phyloP scores from a whole-genome alignment of 2,797 vertebrate species.

The Vireo griseus region DNA sequence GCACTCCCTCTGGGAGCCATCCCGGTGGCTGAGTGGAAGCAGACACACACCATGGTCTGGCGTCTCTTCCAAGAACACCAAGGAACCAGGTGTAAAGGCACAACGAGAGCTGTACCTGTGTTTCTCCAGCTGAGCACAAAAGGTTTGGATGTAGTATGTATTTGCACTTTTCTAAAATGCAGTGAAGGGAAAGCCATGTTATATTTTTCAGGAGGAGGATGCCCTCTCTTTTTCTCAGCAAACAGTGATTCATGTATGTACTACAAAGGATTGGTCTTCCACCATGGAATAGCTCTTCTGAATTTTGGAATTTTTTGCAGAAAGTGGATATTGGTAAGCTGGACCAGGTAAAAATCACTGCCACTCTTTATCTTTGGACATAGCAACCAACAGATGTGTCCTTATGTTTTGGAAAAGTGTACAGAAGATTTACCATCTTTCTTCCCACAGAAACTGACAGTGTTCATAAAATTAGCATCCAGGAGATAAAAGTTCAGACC shows the following conservation, averaged over 20 bases:
- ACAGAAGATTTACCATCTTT: slow-evolving; percentile 3
- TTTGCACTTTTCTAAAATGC: background rate
- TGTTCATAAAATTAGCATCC: slow-evolving; percentile 38
- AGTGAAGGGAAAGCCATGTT: background rate
- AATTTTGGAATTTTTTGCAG: background rate
- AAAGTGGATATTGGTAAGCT: background rate
- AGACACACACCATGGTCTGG: background rate
- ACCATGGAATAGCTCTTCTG: background rate
- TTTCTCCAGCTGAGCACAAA: background rate
- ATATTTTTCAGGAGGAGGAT: background rate
- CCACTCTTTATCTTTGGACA: background rate
- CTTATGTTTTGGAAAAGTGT: background rate
- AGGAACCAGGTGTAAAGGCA: background rate
- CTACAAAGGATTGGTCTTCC: background rate
- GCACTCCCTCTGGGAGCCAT: background rate
- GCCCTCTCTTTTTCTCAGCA: background rate
- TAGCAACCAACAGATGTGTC: background rate
- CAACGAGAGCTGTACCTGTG: background rate
- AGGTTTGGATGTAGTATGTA: background rate
- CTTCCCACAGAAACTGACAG: slow-evolving; percentile 1
- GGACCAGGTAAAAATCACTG: background rate
- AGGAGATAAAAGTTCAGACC: slow-evolving; percentile 48
- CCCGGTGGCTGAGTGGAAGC: background rate
- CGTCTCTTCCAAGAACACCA: background rate
- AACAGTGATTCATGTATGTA: background rate